A percentile compares a stretch with the other conserved stretches of the same genome.
phyloP scores from a whole-genome alignment of 64 coral and sea anemone genomes.

The Montipora cactus region DNA sequence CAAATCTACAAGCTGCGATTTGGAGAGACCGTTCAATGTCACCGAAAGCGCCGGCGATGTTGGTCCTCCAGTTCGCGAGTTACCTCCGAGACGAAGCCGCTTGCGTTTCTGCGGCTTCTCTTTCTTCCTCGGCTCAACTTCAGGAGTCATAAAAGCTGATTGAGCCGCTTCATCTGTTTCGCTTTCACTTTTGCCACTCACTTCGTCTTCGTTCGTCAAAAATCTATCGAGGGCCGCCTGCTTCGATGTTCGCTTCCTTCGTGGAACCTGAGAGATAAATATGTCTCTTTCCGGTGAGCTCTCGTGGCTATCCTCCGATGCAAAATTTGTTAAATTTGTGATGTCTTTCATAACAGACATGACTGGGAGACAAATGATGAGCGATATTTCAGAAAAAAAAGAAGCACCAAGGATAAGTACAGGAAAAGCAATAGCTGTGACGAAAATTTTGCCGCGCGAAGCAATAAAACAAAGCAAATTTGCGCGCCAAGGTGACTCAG shows the following conservation, averaged over 20 bases:
- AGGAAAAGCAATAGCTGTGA: neutral
- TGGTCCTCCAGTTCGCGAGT: neutral
- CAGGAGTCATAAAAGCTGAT: slow-evolving; percentile 70
- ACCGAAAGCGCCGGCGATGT: slow-evolving; percentile 29
- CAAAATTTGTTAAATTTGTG: slow-evolving; percentile 71
- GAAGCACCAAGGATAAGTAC: too few relatives aligned
- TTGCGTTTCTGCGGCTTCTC: slow-evolving; percentile 31
- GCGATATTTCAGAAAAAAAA: neutral
- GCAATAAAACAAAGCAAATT: slow-evolving; percentile 63
- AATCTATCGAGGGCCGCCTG: slow-evolving; percentile 24
- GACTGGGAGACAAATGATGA: neutral
- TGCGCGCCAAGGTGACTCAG: slow-evolving; percentile 51
- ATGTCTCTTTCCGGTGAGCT: slow-evolving; percentile 72
- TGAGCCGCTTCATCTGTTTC: neutral
- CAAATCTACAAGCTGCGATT: slow-evolving; percentile 72
- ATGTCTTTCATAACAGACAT: slow-evolving; percentile 87
- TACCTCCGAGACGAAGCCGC: slow-evolving; percentile 49
- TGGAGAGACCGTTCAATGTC: slow-evolving; percentile 66
- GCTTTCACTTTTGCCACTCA: slow-evolving; percentile 46
- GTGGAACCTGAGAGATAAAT: slow-evolving; percentile 63
- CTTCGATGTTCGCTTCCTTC: slow-evolving; percentile 26
- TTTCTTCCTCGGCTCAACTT: neutral
- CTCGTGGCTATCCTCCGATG: slow-evolving; percentile 10
- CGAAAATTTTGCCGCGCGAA: slow-evolving; percentile 60
- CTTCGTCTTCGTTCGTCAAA: slow-evolving; percentile 28